Conservation (phyloP, 2,113 vertebrate genomes). For the Prionailurus viverrinus region DNA sequence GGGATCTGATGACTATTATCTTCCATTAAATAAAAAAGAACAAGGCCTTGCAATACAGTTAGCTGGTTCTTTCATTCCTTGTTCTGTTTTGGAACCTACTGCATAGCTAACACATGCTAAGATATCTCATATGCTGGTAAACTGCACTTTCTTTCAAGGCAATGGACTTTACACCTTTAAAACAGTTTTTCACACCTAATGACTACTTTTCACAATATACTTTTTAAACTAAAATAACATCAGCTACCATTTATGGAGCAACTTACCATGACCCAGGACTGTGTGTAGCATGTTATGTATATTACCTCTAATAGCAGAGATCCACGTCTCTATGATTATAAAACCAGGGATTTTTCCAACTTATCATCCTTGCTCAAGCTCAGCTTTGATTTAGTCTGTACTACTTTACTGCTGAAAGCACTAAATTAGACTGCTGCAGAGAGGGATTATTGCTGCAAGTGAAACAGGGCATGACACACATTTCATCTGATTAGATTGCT, state of each 20-base stretch:
- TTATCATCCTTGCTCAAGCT: constrained; percentile 32
- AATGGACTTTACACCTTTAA: not conserved
- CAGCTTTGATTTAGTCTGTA: constrained; percentile 48
- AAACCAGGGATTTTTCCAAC: constrained; percentile 44
- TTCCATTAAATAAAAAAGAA: constrained; percentile 5
- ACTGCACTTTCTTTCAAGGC: not conserved
- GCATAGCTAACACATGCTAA: not conserved
- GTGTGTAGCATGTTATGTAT: not conserved
- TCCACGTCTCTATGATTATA: constrained; percentile 17
- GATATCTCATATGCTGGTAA: not conserved
- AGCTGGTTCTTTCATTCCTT: not conserved
- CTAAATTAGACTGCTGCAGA: not conserved
- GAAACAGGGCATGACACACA: not conserved
- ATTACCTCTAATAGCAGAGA: constrained; percentile 1
- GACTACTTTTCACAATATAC: constrained; percentile 44
- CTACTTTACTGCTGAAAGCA: not conserved
- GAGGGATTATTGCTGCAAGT: not conserved
- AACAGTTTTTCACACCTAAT: not conserved
- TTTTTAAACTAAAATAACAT: constrained; percentile 38
- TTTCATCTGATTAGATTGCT: constrained; percentile 3
- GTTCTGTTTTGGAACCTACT: not conserved
- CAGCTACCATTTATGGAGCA: constrained; percentile 21
- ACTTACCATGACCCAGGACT: not conserved
- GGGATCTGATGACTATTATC: not conserved
- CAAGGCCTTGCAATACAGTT: not conserved